These are phyloP conservation scores for Sylvietta virens DNA, from an alignment of 2,113 vertebrate genomes.

Conservation along the genomic window DNA sequence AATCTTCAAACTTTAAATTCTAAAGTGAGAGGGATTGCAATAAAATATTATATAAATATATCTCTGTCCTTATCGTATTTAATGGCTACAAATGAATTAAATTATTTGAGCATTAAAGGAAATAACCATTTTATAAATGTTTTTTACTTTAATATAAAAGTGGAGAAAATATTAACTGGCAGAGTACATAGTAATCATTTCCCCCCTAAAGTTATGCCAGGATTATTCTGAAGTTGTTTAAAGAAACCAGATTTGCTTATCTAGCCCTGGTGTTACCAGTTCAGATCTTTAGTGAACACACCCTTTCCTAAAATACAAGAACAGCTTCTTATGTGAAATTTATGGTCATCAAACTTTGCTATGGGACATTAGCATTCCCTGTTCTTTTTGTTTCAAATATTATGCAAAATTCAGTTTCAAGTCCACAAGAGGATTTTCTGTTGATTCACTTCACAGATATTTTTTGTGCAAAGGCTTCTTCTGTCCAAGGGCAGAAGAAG, in stretches of 20 bases:
- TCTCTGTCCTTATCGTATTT: not conserved
- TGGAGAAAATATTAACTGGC: not conserved
- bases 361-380: not conserved
- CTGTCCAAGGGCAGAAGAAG: not conserved
- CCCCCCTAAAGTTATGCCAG: fast-evolving
- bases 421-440: not conserved
- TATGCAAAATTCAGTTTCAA: not conserved
- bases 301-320: not conserved
- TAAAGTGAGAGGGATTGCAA: not conserved
- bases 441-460: not conserved
- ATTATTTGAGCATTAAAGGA: not conserved
- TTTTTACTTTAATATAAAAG: not conserved
- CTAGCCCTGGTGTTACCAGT: not conserved
- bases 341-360: not conserved
- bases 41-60: not conserved
- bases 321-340: not conserved
- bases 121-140: not conserved
- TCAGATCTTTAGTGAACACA: not conserved
- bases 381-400: not conserved
- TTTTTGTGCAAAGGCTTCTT: not conserved
- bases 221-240: not conserved
- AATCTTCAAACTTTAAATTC: not conserved
- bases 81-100: not conserved
- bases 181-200: not conserved
- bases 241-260: not conserved